Evolutionary conservation across 2,797 vertebrate genomes (phyloP).

Genomic region (Sebastes matsubarae): DNA sequence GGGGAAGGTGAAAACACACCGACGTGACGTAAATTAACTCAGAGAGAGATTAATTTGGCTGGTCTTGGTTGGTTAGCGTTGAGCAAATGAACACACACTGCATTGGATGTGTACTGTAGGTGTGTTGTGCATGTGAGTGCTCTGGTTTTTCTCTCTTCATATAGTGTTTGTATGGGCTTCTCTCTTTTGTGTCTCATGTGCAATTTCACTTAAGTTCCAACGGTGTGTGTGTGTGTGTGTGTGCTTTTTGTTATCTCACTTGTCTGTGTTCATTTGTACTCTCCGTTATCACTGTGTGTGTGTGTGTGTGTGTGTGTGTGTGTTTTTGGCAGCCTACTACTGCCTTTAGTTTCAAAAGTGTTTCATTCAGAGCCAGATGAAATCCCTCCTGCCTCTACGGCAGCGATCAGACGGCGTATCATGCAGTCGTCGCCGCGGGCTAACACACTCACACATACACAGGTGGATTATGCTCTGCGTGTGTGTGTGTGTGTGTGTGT

Average conservation of each 20-base stretch:
- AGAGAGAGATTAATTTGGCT: neutral
- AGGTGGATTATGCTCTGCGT: conserved; percentile 45
- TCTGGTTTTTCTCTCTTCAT: neutral
- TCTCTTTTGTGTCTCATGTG: neutral
- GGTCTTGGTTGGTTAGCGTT: neutral
- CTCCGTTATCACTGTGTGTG: conserved; percentile 1
- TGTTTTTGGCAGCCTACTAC: conserved; percentile 45
- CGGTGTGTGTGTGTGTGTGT: neutral
- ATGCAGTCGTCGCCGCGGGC: conserved; percentile 74
- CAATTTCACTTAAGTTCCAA: neutral
- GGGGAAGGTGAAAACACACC: neutral
- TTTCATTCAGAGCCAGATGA: conserved; percentile 74
- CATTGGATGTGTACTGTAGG: neutral
- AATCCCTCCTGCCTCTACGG: conserved; percentile 61
- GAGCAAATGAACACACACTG: neutral
- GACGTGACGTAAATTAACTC: neutral
- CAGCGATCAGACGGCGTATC: conserved; percentile 76
- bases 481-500: neutral
- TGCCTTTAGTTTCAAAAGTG: conserved; percentile 62
- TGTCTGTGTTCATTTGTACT: conserved; percentile 10
- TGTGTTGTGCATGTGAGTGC: neutral
- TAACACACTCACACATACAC: conserved; percentile 5
- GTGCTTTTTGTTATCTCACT: neutral
- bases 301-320: conserved; percentile 3
- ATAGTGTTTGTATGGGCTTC: neutral